Conservation (phyloP, 2,888 invertebrate species). For the Oasisia sp. region DNA sequence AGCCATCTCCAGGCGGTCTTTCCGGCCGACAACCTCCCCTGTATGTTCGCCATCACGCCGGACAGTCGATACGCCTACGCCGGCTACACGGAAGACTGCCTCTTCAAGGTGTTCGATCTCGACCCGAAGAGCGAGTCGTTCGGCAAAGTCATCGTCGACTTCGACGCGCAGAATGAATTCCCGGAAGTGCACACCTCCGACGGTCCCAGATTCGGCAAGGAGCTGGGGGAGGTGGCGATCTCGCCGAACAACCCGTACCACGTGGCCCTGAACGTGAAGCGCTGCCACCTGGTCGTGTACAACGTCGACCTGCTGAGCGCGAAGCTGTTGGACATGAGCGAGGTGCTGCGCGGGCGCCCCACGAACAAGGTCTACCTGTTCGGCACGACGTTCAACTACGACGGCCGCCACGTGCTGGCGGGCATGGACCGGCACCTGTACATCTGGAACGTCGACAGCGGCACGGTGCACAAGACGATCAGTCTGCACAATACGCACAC, state of each 20-base stretch:
- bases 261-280: conserved; percentile 40
- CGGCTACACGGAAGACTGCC: conserved; percentile 47
- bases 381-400: conserved; percentile 35
- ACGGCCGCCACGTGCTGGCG: conserved; percentile 38
- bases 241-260: conserved; percentile 31
- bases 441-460: conserved; percentile 38
- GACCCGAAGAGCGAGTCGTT: conserved; percentile 35
- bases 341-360: not conserved
- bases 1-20: conserved; percentile 34
- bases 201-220: conserved; percentile 35
- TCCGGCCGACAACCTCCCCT: conserved; percentile 41
- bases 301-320: conserved; percentile 30
- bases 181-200: conserved; percentile 30
- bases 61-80: conserved; percentile 46
- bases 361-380: conserved; percentile 35
- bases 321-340: not conserved
- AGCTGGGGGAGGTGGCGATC: conserved; percentile 41
- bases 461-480: conserved; percentile 33
- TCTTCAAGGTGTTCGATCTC: conserved; percentile 43
- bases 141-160: conserved; percentile 32
- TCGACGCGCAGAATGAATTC: conserved; percentile 32
- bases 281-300: conserved; percentile 39
- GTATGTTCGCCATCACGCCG: conserved; percentile 41
- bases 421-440: conserved; percentile 36
- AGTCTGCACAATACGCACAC: conserved; percentile 36